Percentiles rank a stretch among this genome's conserved stretches.
phyloP scores from a whole-genome alignment of 2,113 vertebrate species.

The Tichodroma muraria region DNA sequence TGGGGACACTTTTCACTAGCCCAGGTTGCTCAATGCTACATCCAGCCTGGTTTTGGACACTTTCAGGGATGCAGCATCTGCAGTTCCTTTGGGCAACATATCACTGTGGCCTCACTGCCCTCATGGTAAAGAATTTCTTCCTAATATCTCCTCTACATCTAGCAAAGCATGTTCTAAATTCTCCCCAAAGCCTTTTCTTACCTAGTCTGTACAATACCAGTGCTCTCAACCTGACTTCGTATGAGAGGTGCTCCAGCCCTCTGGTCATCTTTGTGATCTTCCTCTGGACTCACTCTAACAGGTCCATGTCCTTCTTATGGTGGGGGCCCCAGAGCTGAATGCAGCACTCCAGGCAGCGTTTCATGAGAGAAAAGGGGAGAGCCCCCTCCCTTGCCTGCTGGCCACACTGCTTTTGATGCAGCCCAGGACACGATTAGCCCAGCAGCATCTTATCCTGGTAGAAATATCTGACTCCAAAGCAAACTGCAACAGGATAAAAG shows the following conservation, averaged over 20 bases:
- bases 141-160: background rate
- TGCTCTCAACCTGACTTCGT: background rate
- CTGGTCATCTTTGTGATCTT: background rate
- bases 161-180: background rate
- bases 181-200: background rate
- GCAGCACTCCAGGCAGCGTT: background rate
- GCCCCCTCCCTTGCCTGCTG: background rate
- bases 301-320: background rate
- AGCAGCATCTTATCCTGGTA: background rate
- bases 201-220: background rate
- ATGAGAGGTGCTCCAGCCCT: background rate
- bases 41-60: background rate
- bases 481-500: background rate
- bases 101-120: background rate
- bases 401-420: background rate
- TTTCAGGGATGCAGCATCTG: accelerated
- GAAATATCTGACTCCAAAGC: background rate
- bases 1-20: background rate
- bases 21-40: background rate
- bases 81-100: background rate
- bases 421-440: too few relatives aligned
- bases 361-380: background rate
- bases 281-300: background rate
- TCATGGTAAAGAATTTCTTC: background rate
- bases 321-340: background rate